phyloP scores from a whole-genome alignment of 2,888 invertebrate species.

The Patella pellucida region DNA sequence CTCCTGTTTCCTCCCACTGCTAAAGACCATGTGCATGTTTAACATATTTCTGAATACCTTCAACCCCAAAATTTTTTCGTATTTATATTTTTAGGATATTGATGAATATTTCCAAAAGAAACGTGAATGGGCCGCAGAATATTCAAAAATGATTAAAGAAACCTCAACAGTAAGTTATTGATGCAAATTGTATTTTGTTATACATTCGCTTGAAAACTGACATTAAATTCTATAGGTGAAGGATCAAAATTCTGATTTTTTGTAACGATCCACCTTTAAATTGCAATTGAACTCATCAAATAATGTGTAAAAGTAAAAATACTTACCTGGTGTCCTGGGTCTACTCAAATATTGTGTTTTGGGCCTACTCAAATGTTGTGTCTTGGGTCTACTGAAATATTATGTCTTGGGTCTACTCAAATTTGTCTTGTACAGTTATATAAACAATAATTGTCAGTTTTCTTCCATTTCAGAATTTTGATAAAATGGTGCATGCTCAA shows the following conservation, averaged over 20 bases:
- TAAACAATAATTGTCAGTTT: background rate
- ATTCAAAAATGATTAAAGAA: conserved; percentile 64
- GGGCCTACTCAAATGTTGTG: too few species aligned
- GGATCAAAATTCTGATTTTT: too few species aligned
- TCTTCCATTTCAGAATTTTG: conserved; percentile 65
- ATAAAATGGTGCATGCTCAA: conserved; percentile 66
- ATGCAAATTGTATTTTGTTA: background rate
- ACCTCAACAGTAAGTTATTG: conserved; percentile 57
- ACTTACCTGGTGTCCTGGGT: too few species aligned
- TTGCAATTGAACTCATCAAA: background rate
- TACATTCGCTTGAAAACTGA: background rate
- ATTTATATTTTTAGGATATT: conserved; percentile 60
- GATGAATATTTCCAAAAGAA: conserved; percentile 71
- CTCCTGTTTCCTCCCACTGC: too few species aligned
- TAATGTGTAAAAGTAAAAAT: background rate
- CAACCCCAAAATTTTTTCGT: background rate
- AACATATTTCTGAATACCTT: too few species aligned
- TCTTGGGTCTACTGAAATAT: too few species aligned
- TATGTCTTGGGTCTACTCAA: too few species aligned
- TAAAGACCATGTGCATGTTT: too few species aligned
- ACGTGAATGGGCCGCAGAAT: conserved; percentile 68
- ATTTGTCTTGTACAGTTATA: too few species aligned
- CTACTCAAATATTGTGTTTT: too few species aligned
- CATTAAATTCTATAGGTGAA: background rate
- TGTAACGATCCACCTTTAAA: background rate